A percentile compares a stretch with the other conserved stretches of the same genome.
Evolutionary conservation across 1,140 invertebrate genomes (phyloP).

Genomic region (Drusus annulatus): DNA sequence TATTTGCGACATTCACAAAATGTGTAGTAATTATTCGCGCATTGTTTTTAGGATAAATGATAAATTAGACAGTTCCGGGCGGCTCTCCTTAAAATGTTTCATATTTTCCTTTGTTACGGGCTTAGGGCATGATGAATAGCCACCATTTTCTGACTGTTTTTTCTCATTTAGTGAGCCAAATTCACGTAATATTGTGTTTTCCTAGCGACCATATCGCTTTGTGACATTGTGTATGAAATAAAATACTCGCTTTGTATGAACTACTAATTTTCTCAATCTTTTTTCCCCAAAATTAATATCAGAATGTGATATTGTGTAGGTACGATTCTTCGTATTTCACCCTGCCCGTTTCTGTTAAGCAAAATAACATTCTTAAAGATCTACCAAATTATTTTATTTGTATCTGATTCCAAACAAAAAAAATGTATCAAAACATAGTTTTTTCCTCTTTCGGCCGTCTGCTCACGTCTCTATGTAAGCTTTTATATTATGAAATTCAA

Average conservation of each 20-base stretch:
- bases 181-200: constrained; percentile 26
- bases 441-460: too few relatives aligned
- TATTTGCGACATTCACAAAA: constrained; percentile 8
- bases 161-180: constrained; percentile 40
- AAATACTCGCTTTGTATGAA: too few relatives aligned
- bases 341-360: too few relatives aligned
- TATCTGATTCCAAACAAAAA: too few relatives aligned
- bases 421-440: too few relatives aligned
- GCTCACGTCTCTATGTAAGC: too few relatives aligned
- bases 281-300: constrained; percentile 29
- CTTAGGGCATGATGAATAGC: constrained; percentile 30
- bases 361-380: too few relatives aligned
- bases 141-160: constrained; percentile 30
- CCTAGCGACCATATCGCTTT: too few relatives aligned
- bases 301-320: background rate
- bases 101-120: constrained; percentile 32
- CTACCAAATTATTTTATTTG: too few relatives aligned
- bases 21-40: constrained; percentile 28
- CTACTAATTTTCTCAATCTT: background rate
- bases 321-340: too few relatives aligned
- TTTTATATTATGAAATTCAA: too few relatives aligned
- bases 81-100: constrained; percentile 29
- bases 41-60: constrained; percentile 41
- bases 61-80: constrained; percentile 16
- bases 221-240: too few relatives aligned